Base-by-base conservation (phyloP, 2,113 vertebrate genomes). In the Carlito syrichta region DNA sequence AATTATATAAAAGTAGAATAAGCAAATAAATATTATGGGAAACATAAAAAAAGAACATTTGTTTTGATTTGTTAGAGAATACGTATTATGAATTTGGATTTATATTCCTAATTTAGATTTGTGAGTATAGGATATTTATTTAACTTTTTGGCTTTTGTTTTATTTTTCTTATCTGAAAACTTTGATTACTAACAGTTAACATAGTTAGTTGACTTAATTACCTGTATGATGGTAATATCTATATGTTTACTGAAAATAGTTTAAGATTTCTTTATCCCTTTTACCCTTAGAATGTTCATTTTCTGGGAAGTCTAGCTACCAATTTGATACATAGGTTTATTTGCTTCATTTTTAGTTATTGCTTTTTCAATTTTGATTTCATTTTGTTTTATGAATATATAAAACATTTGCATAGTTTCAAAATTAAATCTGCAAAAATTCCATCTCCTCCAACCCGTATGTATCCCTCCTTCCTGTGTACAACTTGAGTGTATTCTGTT, bases 91-190 rank as follows among this genome's bases (percentile, higher is more conserved):
- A 96, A 52, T 91, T 89, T 50, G 69, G 22, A 87, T 76, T 94
- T 84, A 69, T 76, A 48, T 66, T 93, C 27, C n/a, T 91, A 84
- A 82, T 86, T 81, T 83, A 86, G 32, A 78, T 76, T 87, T 93
- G 6, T 81, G 81, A 88, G 88, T 93, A 17, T 0, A 93, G 10
- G 8, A 56, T 66, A 95, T 96, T 92, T 74, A 25, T 89, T 83
- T 92, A 95, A 86, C 62, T 90, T 83, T 38, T 91, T 96, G 43
- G 60, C 66, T 94, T 93, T 96, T 86, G 69, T 71, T 88, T 25
- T 89, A 20, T 84, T 96, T 96, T 92, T 84, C 71, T 87, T 5
- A 62, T 73, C 77, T 97, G 45, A 30, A 95, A 94, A 87, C 94
- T 63, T 58, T 93, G 63, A 69, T 78, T 89, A 38, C 56, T 58